phyloP scores from a whole-genome alignment of 2,888 invertebrate genomes.

The Balanococcus diminutus region DNA sequence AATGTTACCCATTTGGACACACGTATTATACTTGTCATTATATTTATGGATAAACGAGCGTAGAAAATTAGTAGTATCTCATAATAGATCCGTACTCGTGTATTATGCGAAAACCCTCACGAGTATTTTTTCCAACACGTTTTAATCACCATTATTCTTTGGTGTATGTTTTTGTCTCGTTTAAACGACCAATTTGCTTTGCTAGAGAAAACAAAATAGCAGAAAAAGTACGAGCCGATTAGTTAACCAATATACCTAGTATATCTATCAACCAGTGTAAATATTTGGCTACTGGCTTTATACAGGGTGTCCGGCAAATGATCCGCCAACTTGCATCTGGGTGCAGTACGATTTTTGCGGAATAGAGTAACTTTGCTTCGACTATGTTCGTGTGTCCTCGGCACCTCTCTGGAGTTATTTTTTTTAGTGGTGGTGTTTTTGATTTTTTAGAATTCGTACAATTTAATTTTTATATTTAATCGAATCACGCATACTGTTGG shows the following conservation, averaged over 20 bases:
- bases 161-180: neutral
- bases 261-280: neutral
- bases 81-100: neutral
- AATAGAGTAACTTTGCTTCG: too few species aligned
- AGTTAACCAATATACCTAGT: neutral
- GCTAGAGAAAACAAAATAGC: neutral
- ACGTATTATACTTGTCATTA: slow-evolving; percentile 11
- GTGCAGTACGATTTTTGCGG: too few species aligned
- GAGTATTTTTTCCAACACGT: neutral
- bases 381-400: too few species aligned
- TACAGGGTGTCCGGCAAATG: too few species aligned
- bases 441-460: too few species aligned
- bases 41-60: slow-evolving; percentile 30
- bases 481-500: too few species aligned
- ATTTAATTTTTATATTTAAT: too few species aligned
- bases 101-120: neutral
- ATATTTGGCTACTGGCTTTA: neutral
- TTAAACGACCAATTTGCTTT: neutral
- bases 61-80: slow-evolving; percentile 18
- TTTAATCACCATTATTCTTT: slow-evolving; percentile 29
- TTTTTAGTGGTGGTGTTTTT: too few species aligned
- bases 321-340: too few species aligned
- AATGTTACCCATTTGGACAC: slow-evolving; percentile 18
- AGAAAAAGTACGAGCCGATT: neutral
- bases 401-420: too few species aligned